Base-by-base conservation (phyloP, 2,113 vertebrate species). In the Suncus etruscus region DNA sequence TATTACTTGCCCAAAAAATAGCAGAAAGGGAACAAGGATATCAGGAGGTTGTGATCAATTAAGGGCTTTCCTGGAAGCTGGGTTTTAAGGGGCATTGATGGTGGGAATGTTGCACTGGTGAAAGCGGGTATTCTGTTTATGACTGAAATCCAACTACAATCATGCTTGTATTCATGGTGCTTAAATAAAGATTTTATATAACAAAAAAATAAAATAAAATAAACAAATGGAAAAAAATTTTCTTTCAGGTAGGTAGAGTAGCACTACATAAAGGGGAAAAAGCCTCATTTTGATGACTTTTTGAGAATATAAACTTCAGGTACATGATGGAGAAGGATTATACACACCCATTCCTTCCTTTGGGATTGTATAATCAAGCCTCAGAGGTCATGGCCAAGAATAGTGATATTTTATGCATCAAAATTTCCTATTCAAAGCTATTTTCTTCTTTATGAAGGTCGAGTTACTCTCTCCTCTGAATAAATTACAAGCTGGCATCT, bases 401-500 rank as follows among this genome's bases (percentile, higher is more conserved):
- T 0, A 25, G 12, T 51, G 90, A 27, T 15, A 75, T 61, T 89
- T 82, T 47, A 31, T 48, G 75, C n/a, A n/a, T 29, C 32, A 32
- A 20, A 45, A 39, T 25, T 32, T 29, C 9, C 32, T 9, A 7
- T 9, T 54, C 78, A 29, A 31, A 83, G 31, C 20, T 29, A 6
- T 72, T 81, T 79, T 74, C 48, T 31, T 69, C 7, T 68, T 76
- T 16, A 1, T 10, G 32, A 45, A 94, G 92, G 91, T 86, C 69
- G 0, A 1, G 18, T 50, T 89, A 68, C 50, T 65, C 66, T 48
- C 48, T 11, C 31, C 80, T 92, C 65, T 81, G 89, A 94, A 93
- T 81, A 86, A 9, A 81, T 92, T 47, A 86, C 58, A 65, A 76
- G 61, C 63, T 3, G 73, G 63, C 51, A 11, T 58, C 3, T 66